Base-by-base conservation (phyloP, 35 echinoderm and acorn worm species). In the Amphiura filiformis region DNA sequence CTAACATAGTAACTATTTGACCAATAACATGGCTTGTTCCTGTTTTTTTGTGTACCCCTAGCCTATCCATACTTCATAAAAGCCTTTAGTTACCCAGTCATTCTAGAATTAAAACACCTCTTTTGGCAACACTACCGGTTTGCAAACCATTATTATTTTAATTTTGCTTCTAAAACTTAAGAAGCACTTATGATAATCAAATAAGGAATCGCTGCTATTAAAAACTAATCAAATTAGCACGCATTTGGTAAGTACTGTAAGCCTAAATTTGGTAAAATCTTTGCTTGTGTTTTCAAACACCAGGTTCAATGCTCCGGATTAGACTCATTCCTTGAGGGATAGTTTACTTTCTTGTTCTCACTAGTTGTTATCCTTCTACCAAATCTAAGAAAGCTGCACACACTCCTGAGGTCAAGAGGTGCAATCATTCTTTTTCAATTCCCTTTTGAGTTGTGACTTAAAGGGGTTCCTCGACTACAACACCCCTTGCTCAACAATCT, bases 311-410 rank as follows among this genome's bases (percentile, higher is more conserved):
- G 61, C 26, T 70, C 61, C 28, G 61, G 7, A 23, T 13, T 70
- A 13, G 26, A 1, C 15, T 5, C 26, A 70, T 5, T 70, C 7
- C 61, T 23, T 26, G 11, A 70, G 61, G 61, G 61, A n/a, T 70
- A 70, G 61, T 70, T 70, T 70, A 70, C 61, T n/a, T 70, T 70
- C 61, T 70, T 70, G 61, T 70, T 70, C 61, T 70, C 9, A n/a
- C 17, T n/a, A 4, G 17, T 70, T 70, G 61, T 70, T 70, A 70
- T 70, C 61, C 61, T 70, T 70, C 61, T 3, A 2, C 61, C 61
- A 47, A 52, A 52, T 70, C 61, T 70, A 70, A 70, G 61, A 70
- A 70, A 70, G 61, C 61, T 70, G 61, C 26, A 23, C 15, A 70
- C 26, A 70, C 61, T 70, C 61, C 11, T 70, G 4, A 70, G 61